A percentile compares a stretch with the other conserved stretches of the same genome.
Conservation (phyloP, 2,888 invertebrate genomes). For the Drosophila dives region DNA sequence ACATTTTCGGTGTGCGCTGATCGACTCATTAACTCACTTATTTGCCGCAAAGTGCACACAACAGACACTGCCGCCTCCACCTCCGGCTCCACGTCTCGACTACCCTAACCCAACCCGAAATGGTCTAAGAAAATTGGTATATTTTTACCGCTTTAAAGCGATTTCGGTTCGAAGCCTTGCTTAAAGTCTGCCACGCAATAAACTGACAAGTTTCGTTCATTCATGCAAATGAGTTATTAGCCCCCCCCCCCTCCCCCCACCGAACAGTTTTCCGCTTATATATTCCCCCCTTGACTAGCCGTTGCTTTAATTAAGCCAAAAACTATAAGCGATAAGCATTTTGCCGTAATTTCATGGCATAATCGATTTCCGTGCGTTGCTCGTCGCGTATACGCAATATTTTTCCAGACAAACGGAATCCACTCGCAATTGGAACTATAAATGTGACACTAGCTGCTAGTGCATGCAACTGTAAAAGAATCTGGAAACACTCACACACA, state of each 20-base stretch:
- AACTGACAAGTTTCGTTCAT: slow-evolving; percentile 30
- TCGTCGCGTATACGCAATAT: slow-evolving; percentile 63
- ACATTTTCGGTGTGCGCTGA: slow-evolving; percentile 32
- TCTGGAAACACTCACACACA: slow-evolving; percentile 33
- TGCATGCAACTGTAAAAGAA: slow-evolving; percentile 15
- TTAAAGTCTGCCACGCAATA: slow-evolving; percentile 20
- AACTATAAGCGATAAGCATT: slow-evolving; percentile 68
- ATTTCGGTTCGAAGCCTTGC: neutral
- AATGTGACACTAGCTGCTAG: slow-evolving; percentile 5
- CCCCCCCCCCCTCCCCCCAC: neutral
- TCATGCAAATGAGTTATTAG: slow-evolving; percentile 70
- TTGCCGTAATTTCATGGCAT: slow-evolving; percentile 44
- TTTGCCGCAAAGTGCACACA: slow-evolving; percentile 70
- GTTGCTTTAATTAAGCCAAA: slow-evolving; percentile 55
- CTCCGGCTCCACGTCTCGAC: too few relatives aligned
- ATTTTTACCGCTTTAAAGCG: slow-evolving; percentile 35
- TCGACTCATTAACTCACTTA: slow-evolving; percentile 78
- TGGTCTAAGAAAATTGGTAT: neutral
- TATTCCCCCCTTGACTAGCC: neutral
- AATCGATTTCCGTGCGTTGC: slow-evolving; percentile 69
- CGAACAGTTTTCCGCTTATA: neutral
- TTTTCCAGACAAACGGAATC: slow-evolving; percentile 24
- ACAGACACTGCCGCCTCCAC: slow-evolving; percentile 12
- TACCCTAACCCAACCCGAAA: neutral
- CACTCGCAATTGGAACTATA: slow-evolving; percentile 10